Evolutionary conservation across 2,797 vertebrate genomes (phyloP).

Genomic region (Mionectes olivaceus): DNA sequence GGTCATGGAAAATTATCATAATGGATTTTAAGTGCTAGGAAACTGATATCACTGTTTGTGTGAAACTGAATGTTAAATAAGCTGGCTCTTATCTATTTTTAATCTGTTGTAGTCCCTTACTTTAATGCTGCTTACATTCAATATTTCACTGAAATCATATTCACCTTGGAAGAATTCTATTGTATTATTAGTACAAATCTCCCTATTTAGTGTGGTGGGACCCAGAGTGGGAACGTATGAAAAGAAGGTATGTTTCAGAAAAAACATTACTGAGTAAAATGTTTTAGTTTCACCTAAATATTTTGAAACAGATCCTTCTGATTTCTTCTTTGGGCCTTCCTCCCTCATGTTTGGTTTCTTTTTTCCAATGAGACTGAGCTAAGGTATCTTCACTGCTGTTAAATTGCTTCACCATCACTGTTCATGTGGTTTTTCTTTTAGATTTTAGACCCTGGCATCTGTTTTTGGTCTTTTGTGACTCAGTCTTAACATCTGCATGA

Average conservation of each 20-base stretch:
- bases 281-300: not conserved
- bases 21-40: not conserved
- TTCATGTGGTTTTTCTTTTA: not conserved
- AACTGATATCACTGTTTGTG: not conserved
- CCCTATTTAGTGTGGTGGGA: not conserved
- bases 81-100: not conserved
- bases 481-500: not conserved
- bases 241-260: not conserved
- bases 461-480: not conserved
- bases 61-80: not conserved
- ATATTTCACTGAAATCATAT: not conserved
- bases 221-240: not conserved
- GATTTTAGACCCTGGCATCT: not conserved
- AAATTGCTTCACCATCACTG: not conserved
- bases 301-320: not conserved
- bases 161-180: not conserved
- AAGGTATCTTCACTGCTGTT: not conserved
- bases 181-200: not conserved
- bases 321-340: not conserved
- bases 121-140: not conserved
- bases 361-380: not conserved
- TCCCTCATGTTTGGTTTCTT: not conserved
- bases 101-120: not conserved
- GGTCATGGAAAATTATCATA: not conserved
- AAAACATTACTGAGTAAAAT: not conserved